Conservation (phyloP, 2,113 vertebrate species). For the Camelus dromedarius region DNA sequence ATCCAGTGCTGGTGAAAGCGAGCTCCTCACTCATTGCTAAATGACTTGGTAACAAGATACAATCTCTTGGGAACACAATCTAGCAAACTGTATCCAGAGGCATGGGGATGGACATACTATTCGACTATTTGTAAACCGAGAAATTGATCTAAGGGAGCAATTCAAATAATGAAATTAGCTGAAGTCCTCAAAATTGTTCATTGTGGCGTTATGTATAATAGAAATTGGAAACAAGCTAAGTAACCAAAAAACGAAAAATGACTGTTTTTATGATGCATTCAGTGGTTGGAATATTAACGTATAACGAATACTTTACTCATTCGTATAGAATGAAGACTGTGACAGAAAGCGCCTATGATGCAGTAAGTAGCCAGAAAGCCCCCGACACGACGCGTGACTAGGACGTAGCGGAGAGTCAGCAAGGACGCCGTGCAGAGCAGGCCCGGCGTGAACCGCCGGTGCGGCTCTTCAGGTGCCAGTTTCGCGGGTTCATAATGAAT, state of each 20-base stretch:
- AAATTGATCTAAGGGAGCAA: conserved; percentile 11
- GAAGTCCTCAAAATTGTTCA: conserved; percentile 14
- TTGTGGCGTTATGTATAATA: background rate
- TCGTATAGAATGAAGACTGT: background rate
- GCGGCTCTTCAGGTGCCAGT: background rate
- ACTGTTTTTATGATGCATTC: background rate
- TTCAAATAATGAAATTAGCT: background rate
- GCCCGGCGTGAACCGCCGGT: background rate
- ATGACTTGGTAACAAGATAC: conserved; percentile 6
- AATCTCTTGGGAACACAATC: conserved; percentile 48
- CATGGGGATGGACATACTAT: conserved; percentile 12
- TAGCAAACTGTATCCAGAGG: background rate
- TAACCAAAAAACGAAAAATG: background rate
- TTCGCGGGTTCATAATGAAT: conserved; percentile 34
- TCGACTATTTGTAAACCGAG: conserved; percentile 22
- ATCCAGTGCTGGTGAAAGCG: background rate
- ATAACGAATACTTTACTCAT: background rate
- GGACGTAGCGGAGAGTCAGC: background rate
- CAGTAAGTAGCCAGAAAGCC: background rate
- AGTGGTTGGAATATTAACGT: background rate
- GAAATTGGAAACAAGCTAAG: conserved; percentile 6
- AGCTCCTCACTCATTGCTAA: conserved; percentile 54
- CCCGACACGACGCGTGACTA: background rate
- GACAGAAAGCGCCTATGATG: background rate
- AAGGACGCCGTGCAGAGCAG: background rate